Percentiles rank a stretch among this genome's conserved stretches.
phyloP scores from a whole-genome alignment of 1,140 invertebrate species.

The Drosophila simulans region DNA sequence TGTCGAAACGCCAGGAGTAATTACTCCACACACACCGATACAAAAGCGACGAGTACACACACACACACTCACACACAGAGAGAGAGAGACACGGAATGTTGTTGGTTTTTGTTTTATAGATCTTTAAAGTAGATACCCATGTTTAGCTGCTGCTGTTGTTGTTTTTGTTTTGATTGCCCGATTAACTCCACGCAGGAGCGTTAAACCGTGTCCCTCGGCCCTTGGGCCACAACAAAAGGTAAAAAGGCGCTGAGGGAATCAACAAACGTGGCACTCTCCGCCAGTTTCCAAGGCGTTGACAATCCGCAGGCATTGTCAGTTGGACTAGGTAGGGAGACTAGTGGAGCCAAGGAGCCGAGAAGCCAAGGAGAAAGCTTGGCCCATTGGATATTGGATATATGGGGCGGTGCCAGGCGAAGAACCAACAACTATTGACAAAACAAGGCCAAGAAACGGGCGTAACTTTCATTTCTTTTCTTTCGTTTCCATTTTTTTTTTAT shows the following conservation, averaged over 20 bases:
- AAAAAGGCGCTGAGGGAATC: slow-evolving; percentile 21
- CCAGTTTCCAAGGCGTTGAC: slow-evolving; percentile 79
- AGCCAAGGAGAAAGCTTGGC: not conserved
- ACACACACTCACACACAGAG: slow-evolving; percentile 11
- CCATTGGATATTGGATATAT: not conserved
- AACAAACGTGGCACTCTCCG: slow-evolving; percentile 32
- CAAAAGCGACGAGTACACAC: not conserved
- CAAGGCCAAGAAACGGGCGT: slow-evolving; percentile 23
- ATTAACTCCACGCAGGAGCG: slow-evolving; percentile 47
- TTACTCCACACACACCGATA: slow-evolving; percentile 19
- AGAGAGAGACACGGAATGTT: not conserved
- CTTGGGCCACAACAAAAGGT: slow-evolving; percentile 32
- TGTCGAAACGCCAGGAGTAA: slow-evolving; percentile 25
- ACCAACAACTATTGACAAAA: slow-evolving; percentile 68
- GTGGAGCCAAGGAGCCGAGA: not conserved
- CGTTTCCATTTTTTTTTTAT: slow-evolving; percentile 26
- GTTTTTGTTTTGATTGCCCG: slow-evolving; percentile 41
- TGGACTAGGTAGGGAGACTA: slow-evolving; percentile 34
- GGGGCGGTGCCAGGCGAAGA: slow-evolving; percentile 13
- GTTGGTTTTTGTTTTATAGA: slow-evolving; percentile 30
- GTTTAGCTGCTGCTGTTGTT: slow-evolving; percentile 13
- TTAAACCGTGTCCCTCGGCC: slow-evolving; percentile 49
- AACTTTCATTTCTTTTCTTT: slow-evolving; percentile 22
- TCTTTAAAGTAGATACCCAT: slow-evolving; percentile 57
- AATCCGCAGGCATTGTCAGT: slow-evolving; percentile 46